Evolutionary conservation across 2,888 invertebrate genomes (phyloP), one percentile per base, ranked within the genome.

Genomic region (Coelopa pilipes): DNA sequence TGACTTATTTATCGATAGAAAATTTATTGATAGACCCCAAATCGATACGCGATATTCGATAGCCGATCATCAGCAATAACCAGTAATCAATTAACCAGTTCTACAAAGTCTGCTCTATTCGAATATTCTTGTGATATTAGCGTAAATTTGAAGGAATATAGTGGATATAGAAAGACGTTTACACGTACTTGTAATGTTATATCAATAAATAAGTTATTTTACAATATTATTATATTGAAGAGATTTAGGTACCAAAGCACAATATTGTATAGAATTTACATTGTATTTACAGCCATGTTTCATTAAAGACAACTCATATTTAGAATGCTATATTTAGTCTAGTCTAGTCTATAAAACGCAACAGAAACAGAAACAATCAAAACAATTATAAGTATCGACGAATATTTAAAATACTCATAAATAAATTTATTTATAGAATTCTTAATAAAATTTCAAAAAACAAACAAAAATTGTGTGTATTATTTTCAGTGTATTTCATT

Each of bases 71-170:
- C 34, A 7, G 7, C 7, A 34, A 34, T 34, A 2, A 34, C 4
- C 34, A 34, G 7, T 34, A 34, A 34, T 34, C 34, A 34, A 34
- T 4, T 34, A 34, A 34, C 2, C 34, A 34, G 34, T 34, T 34
- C 34, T 34, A 34, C 34, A 34, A 34, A 34, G 34, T 34, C 34
- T 34, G 34, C 34, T 59, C 69, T 17, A 19, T 57, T 57, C 45
- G 57, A 72, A 69, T 68, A 74, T 60, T 67, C 72, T 67, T 76
- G 76, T 76, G 76, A 76, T 76, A 76, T 72, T 74, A 74, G 76
- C 45, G 24, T 60, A 12, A 34, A 60, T 24, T 15, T 34, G 21
- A 13, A 13, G 3, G 15, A 24, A 7, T 24, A 24, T 60, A 60
- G 24, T 24, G 34, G 24, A 24, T 17, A 1, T 13, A 13, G 21